phyloP scores from a whole-genome alignment of 2,113 vertebrate genomes.

The Motacilla alba region DNA sequence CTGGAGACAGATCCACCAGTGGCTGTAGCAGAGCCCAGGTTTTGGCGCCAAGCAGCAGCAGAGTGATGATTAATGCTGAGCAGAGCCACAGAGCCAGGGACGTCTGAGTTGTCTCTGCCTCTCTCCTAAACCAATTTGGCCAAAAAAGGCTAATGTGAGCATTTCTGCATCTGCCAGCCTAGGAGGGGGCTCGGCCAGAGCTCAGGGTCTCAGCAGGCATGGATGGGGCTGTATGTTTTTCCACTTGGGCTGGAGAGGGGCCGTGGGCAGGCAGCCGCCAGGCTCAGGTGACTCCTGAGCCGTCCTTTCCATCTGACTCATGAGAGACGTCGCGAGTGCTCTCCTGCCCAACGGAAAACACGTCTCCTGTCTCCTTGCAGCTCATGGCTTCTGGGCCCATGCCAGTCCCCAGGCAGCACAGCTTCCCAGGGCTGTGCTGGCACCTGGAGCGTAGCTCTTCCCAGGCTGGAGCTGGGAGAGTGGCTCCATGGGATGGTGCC shows the following conservation, averaged over 20 bases:
- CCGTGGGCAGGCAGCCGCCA: neutral
- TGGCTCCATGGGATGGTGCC: rapidly evolving
- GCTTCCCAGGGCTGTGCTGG: neutral
- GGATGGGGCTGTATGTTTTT: neutral
- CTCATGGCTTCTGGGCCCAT: neutral
- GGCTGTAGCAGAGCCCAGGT: neutral
- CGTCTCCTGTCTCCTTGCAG: neutral
- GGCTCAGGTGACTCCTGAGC: slow-evolving; percentile 53
- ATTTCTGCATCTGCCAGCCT: neutral
- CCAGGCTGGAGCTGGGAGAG: neutral
- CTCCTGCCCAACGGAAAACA: neutral
- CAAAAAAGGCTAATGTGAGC: neutral
- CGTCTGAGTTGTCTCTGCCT: neutral
- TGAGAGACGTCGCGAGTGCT: neutral
- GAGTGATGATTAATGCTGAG: neutral
- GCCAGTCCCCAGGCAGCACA: neutral
- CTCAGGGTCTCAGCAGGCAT: neutral
- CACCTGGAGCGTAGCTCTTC: neutral
- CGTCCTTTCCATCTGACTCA: slow-evolving; percentile 35
- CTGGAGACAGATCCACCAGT: neutral
- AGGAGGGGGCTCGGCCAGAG: neutral
- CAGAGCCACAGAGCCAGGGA: neutral
- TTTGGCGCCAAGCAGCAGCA: neutral
- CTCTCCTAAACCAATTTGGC: neutral
- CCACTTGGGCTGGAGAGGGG: slow-evolving; percentile 38